A percentile compares a stretch with the other conserved stretches of the same genome.
phyloP scores from a whole-genome alignment of 2,888 invertebrate species.

The Oegoconia quadripuncta region DNA sequence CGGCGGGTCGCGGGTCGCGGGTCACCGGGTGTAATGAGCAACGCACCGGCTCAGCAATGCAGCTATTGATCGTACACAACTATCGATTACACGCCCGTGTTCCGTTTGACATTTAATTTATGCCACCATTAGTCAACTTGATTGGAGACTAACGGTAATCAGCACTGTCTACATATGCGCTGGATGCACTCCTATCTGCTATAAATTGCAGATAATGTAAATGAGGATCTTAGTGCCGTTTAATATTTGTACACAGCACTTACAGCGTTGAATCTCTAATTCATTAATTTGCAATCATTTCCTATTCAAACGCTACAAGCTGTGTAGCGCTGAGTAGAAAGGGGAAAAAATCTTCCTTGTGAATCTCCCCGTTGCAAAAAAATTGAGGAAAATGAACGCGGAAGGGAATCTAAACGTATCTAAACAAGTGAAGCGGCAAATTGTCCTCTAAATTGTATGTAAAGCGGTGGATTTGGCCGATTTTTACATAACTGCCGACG shows the following conservation, averaged over 20 bases:
- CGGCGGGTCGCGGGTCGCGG: background rate
- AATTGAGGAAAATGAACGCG: conserved; percentile 22
- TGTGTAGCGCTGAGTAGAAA: background rate
- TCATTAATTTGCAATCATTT: no score
- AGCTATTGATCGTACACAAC: no score
- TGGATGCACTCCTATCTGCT: no score
- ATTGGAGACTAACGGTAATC: background rate
- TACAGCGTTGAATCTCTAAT: no score
- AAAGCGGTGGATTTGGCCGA: conserved; percentile 33
- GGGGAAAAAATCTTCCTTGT: background rate
- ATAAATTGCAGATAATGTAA: no score
- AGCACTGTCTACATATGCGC: no score
- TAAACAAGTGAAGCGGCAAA: conserved; percentile 48
- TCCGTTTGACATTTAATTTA: background rate
- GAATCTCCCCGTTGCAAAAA: conserved; percentile 9
- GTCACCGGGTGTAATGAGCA: no score
- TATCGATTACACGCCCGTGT: background rate
- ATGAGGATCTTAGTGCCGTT: no score
- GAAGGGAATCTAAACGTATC: conserved; percentile 13
- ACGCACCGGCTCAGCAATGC: background rate
- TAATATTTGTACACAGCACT: no score
- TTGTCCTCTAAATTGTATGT: conserved; percentile 47
- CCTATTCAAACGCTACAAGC: no score
- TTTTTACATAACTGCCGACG: conserved; percentile 32
- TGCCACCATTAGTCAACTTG: background rate